Evolutionary conservation across 2,113 vertebrate species (phyloP), one percentile per base, ranked within the genome.

Genomic region (Syngnathus scovelli): DNA sequence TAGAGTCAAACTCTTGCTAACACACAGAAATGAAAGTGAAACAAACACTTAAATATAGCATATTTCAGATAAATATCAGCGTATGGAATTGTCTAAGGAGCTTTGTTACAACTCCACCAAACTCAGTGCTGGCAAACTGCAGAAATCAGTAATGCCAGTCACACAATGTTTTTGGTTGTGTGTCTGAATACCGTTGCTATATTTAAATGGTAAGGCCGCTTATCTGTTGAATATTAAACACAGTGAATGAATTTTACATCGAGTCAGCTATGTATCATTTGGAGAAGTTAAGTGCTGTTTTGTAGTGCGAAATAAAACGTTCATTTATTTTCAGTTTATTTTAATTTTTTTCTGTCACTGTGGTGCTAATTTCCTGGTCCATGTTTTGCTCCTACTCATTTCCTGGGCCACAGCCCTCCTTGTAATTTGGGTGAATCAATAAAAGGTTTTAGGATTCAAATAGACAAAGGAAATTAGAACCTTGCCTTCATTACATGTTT

Each of bases 171-270:
- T 33, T 33, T 33, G 27, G 27, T 33, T 33, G 27, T 33, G 27
- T 46, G 6, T 15, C 8, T 2, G 19, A 51, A 51, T n/a, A 19
- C 48, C 16, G 8, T 19, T 1, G 19, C 48, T 7, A n/a, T 7
- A 19, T n/a, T 51, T 9, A 16, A 48, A 16, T 48, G 15, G 18
- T 7, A 48, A 18, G 16, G 61, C 43, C 67, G 54, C 51, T 59
- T 12, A 55, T 75, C 66, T 64, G 43, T 64, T 66, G 51, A 48
- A 69, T 72, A 77, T 77, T 70, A 75, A 85, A 82, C 68, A 81
- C 65, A 58, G 44, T 37, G 60, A 44, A 16, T 54, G 11, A 44
- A 51, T 67, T 67, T 39, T 64, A 1, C 33, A 62, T 69, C 56
- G 10, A 74, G 58, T 73, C 72, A 51, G 6, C 3, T 52, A 16